Base-by-base conservation (phyloP, 2,113 vertebrate species). In the Pseudolaguvia tuberculata region DNA sequence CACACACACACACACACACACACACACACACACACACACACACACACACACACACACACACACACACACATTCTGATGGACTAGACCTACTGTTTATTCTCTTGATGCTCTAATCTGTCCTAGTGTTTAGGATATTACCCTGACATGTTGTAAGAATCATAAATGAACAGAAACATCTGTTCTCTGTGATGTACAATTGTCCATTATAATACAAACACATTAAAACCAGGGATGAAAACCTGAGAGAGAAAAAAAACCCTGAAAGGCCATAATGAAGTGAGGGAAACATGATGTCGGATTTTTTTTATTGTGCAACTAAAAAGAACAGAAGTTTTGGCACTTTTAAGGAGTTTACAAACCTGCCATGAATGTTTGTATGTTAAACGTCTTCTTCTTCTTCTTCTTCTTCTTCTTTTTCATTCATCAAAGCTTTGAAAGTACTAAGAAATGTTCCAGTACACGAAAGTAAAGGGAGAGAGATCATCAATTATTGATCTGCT, bases 401-500 rank as follows among this genome's bases (percentile, higher is more conserved):
- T n/a, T n/a, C n/a, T n/a, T n/a, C n/a, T n/a, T 59, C 68, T 45
- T 48, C 55, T 25, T 35, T 17, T 51, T 76, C 63, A 55, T 73
- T 68, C 72, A 52, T 52, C 61, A 55, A 51, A 71, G 70, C 56
- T 70, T 65, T 79, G 42, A 67, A 73, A 74, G 79, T 73, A 59
- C 57, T 53, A 55, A 66, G 48, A 75, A 75, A 75, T 75, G 61
- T 59, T 61, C 20, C 74, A 53, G 65, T 70, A 74, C 72, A 78
- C 70, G 58, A 77, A 47, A 76, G 69, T 58, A 47, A 61, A 31
- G 52, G 25, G 68, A 65, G 75, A 74, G 70, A 75, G 66, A 78
- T 72, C 81, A 80, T 84, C 79, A 84, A 83, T 81, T 78, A 83
- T 84, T 81, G 75, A 83, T 80, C 51, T 35, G 31, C 79, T 59